Evolutionary conservation across 2,113 vertebrate species (phyloP).

Genomic region (Prionailurus bengalensis): DNA sequence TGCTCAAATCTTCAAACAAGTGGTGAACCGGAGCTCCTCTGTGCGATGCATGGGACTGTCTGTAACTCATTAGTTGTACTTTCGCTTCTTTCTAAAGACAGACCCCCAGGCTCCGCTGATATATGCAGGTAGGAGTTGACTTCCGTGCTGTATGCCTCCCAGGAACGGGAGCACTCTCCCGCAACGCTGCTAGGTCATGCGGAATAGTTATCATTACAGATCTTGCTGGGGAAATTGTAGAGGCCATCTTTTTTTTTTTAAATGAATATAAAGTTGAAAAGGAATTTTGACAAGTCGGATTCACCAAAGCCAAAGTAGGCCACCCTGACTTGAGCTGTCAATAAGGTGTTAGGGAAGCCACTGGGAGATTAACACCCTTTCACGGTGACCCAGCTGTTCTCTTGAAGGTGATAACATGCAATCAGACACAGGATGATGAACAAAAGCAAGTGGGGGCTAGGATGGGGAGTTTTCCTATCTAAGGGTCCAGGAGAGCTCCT

Average conservation of each 20-base stretch:
- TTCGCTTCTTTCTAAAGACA: slow-evolving; percentile 43
- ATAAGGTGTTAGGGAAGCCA: slow-evolving; percentile 81
- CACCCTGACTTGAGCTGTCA: slow-evolving; percentile 82
- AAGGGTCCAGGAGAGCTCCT: not conserved
- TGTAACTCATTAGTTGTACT: slow-evolving; percentile 34
- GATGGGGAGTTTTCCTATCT: slow-evolving; percentile 59
- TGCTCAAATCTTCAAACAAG: slow-evolving; percentile 66
- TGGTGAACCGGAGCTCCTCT: slow-evolving; percentile 54
- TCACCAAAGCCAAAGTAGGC: slow-evolving; percentile 78
- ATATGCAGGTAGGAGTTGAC: not conserved
- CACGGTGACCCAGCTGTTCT: slow-evolving; percentile 85
- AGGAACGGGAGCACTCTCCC: not conserved
- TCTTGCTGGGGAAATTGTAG: not conserved
- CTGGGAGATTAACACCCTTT: slow-evolving; percentile 84
- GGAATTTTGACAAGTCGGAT: slow-evolving; percentile 77
- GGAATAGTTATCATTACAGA: not conserved
- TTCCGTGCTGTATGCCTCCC: not conserved
- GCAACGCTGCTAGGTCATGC: not conserved
- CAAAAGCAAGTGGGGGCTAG: not conserved
- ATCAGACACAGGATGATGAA: slow-evolving; percentile 78
- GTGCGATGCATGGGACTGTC: slow-evolving; percentile 47
- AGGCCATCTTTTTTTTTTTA: not conserved
- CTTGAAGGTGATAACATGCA: slow-evolving; percentile 83
- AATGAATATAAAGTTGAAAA: slow-evolving; percentile 74
- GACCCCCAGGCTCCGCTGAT: slow-evolving; percentile 44